Evolutionary conservation across 1,140 invertebrate species (phyloP).

Genomic region (Drosophila pseudoobscura): DNA sequence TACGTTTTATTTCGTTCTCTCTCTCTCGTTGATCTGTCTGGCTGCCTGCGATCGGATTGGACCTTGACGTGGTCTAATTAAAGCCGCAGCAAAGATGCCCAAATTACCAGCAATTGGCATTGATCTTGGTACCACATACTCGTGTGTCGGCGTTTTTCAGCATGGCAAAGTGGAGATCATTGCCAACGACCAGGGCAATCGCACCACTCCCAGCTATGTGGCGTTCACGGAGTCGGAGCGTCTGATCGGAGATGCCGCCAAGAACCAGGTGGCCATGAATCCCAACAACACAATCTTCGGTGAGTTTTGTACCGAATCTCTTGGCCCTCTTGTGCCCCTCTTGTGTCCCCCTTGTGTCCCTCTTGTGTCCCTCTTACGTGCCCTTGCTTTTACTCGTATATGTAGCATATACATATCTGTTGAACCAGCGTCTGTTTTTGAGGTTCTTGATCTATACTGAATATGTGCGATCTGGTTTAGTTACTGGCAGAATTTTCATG

Average conservation of each 20-base stretch:
- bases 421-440: constrained; percentile 3
- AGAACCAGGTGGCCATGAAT: constrained; percentile 85
- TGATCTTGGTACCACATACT: constrained; percentile 92
- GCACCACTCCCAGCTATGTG: constrained; percentile 98
- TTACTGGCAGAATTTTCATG: constrained; percentile 55
- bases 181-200: constrained; percentile 97
- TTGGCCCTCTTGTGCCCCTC: no score
- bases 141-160: constrained; percentile 92
- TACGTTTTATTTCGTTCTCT: constrained; percentile 28
- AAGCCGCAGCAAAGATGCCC: constrained; percentile 74
- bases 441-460: constrained; percentile 1
- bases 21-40: constrained; percentile 1
- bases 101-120: constrained; percentile 88
- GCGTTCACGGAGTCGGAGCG: constrained; percentile 98
- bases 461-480: constrained; percentile 26
- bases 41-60: constrained; percentile 5
- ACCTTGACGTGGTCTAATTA: constrained; percentile 72
- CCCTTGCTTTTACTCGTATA: not conserved
- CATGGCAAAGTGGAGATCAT: constrained; percentile 96
- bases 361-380: not conserved
- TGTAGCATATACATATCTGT: not conserved
- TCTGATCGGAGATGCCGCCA: constrained; percentile 96
- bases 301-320: constrained; percentile 38
- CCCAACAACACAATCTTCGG: constrained; percentile 83
- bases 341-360: no score